Base-by-base conservation (phyloP, 2,888 invertebrate species). In the Pseudococcus longispinus region DNA sequence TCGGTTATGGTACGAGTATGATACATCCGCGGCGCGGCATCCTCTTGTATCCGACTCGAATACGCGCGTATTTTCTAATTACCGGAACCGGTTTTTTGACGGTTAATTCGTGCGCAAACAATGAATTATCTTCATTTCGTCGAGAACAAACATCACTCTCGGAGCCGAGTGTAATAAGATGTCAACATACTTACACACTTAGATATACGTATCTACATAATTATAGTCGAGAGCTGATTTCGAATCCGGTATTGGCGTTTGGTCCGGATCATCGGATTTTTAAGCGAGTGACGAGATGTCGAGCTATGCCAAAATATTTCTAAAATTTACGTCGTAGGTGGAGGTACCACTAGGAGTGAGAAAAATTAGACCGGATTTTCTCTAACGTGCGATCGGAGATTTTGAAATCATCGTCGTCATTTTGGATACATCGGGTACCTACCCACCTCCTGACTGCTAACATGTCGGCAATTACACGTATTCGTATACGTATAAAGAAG, bases 1-100 rank as follows among this genome's bases (percentile, higher is more conserved):
- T 51, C n/a, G 51, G 51, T 51, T 51, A 51, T 51, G 51, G 51
- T 51, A 32, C 32, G 32, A n/a, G 32, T 4, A 51, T 51, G 51
- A 51, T 51, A 51, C 51, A 51, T 51, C 46, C 46, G 46, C 46
- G 1, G 23, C 20, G 23, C 23, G 11, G 60, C 13, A 60, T 60
- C 23, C 23, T 60, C 60, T 60, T 23, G 23, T 60, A 60, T 11
- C 20, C 23, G 60, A 1, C 9, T 60, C 20, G 20, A 60, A 60
- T 60, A 20, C 60, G 60, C 23, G 23, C 23, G 60, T 60, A 60
- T 60, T 60, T 60, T 60, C 60, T 60, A 60, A 60, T 60, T 60
- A 60, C 23, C 60, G 60, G 23, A 60, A 60, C 60, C 20, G 60
- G 60, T 60, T 60, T 60, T 60, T 60, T 60, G 60, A 60, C 60